A percentile compares a stretch with the other conserved stretches of the same genome.
phyloP scores from a whole-genome alignment of 2,113 vertebrate species.

The Elgaria multicarinata region DNA sequence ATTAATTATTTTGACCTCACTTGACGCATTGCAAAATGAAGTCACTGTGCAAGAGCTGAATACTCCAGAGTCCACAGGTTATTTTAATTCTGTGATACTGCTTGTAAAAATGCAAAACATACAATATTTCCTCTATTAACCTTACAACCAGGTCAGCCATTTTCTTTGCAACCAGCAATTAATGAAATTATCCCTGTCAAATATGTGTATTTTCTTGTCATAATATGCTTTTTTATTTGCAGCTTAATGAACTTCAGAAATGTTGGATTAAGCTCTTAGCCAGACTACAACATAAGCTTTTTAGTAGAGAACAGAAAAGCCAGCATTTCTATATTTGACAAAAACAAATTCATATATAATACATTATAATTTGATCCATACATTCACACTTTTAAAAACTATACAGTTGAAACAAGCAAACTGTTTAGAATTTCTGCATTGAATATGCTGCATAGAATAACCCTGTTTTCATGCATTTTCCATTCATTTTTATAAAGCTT shows the following conservation, averaged over 20 bases:
- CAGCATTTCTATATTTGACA: background rate
- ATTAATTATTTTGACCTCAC: slow-evolving; percentile 30
- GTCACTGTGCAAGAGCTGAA: background rate
- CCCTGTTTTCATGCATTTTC: background rate
- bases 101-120: slow-evolving; percentile 19
- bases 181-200: slow-evolving; percentile 16
- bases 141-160: slow-evolving; percentile 1
- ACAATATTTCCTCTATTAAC: slow-evolving; percentile 11
- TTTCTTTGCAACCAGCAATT: slow-evolving; percentile 32
- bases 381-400: background rate
- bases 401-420: background rate
- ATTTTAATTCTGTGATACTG: slow-evolving; percentile 19
- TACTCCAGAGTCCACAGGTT: background rate
- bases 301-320: background rate
- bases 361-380: background rate
- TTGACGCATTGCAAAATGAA: background rate
- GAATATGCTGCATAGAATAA: background rate
- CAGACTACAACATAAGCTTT: background rate
- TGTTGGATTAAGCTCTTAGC: background rate
- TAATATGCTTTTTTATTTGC: slow-evolving; percentile 7
- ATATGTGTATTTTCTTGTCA: slow-evolving; percentile 13
- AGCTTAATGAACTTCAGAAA: background rate
- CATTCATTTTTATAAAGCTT: background rate
- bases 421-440: background rate
- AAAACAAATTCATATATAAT: background rate